Evolutionary conservation across 2,797 vertebrate genomes (phyloP).

Genomic region (Chrysocyon brachyurus): DNA sequence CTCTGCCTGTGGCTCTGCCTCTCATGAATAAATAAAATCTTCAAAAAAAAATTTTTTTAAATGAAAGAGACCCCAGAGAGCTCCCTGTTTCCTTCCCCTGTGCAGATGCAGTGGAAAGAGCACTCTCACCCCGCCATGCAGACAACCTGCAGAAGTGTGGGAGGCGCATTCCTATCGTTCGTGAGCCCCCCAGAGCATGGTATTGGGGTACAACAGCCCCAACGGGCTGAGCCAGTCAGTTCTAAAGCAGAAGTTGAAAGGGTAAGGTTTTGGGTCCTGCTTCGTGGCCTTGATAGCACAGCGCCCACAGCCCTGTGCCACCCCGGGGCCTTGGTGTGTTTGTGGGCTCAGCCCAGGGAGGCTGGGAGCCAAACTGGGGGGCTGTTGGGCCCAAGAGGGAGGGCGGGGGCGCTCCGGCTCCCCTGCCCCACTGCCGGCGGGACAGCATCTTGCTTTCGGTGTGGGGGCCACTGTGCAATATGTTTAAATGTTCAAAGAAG

Average conservation of each 20-base stretch:
- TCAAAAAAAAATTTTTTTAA: too few species aligned
- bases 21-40: too few species aligned
- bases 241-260: too few species aligned
- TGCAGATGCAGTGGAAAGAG: too few species aligned
- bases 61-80: background rate
- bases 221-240: background rate
- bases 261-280: fast-evolving
- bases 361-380: background rate
- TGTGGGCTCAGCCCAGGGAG: background rate
- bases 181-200: background rate
- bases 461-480: too few species aligned
- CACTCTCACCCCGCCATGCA: fast-evolving
- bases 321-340: fast-evolving
- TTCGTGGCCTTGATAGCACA: fast-evolving
- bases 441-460: background rate
- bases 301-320: fast-evolving
- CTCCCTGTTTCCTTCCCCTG: fast-evolving
- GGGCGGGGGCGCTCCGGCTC: fast-evolving
- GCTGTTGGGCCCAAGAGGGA: fast-evolving
- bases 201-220: too few species aligned
- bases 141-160: background rate
- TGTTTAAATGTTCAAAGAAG: too few species aligned
- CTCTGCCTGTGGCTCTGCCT: too few species aligned
- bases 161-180: background rate
- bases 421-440: fast-evolving